These are phyloP conservation scores for Hybos culiciformis DNA, from an alignment of 2,888 invertebrate species.

Conservation along the genomic window DNA sequence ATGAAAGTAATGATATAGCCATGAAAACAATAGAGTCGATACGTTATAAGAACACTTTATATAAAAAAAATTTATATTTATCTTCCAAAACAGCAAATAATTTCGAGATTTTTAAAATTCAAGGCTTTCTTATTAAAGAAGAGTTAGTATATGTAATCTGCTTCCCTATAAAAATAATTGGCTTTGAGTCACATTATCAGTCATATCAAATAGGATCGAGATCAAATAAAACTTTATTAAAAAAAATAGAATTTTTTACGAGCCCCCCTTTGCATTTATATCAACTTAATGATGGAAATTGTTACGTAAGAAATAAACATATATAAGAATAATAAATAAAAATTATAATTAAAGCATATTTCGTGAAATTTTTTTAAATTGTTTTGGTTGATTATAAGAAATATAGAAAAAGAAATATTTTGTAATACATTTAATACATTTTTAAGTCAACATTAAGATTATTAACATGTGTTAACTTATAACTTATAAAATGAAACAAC, in stretches of 20 bases:
- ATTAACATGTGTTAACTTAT: too few relatives aligned
- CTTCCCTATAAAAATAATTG: conserved; percentile 1
- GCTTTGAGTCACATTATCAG: conserved; percentile 6
- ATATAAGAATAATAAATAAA: too few relatives aligned
- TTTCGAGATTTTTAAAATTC: conserved; percentile 10
- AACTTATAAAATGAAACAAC: too few relatives aligned
- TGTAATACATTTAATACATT: too few relatives aligned
- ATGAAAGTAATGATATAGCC: background rate
- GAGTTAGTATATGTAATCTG: conserved; percentile 4
- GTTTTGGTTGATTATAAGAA: too few relatives aligned
- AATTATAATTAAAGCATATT: too few relatives aligned
- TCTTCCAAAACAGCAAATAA: background rate
- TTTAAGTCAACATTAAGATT: too few relatives aligned
- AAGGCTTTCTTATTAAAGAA: conserved; percentile 4
- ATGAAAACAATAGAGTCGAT: conserved; percentile 2
- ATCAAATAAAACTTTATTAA: conserved; percentile 1
- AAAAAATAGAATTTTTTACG: conserved; percentile 3
- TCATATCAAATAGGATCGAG: conserved; percentile 3
- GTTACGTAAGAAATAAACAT: background rate
- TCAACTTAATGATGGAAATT: conserved; percentile 3
- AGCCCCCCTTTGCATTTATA: conserved; percentile 3
- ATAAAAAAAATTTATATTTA: conserved; percentile 8
- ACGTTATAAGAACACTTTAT: conserved; percentile 7
- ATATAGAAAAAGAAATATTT: too few relatives aligned
- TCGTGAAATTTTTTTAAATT: too few relatives aligned